These are phyloP conservation scores for Andrena bucephala DNA, from an alignment of 2,888 invertebrate genomes.

Conservation along the genomic window DNA sequence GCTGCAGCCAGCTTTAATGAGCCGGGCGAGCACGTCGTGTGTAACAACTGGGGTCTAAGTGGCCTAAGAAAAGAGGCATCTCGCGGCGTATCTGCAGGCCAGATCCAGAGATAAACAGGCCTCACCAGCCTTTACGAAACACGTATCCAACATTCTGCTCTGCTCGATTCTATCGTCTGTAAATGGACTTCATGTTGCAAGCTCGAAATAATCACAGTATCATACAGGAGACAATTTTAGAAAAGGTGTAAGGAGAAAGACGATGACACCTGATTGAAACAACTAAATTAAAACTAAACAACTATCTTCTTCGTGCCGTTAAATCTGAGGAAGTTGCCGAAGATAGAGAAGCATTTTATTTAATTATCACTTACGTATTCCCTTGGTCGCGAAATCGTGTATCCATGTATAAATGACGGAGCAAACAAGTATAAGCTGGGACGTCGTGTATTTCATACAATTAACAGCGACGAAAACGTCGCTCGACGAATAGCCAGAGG, in stretches of 20 bases:
- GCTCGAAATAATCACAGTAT: too few species aligned
- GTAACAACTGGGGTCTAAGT: slow-evolving; percentile 63
- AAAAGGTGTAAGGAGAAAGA: too few species aligned
- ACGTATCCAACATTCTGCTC: slow-evolving; percentile 20
- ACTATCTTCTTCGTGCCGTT: too few species aligned
- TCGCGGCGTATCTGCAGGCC: slow-evolving; percentile 56
- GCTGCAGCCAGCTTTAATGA: slow-evolving; percentile 66
- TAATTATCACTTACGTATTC: too few species aligned
- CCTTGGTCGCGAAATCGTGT: too few species aligned
- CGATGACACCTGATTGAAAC: too few species aligned
- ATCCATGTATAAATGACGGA: too few species aligned
- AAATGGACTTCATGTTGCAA: neutral
- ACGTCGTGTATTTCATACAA: neutral
- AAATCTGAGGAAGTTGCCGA: too few species aligned
- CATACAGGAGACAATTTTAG: too few species aligned
- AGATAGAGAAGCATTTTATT: too few species aligned
- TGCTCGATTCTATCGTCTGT: slow-evolving; percentile 1
- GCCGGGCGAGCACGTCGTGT: slow-evolving; percentile 60
- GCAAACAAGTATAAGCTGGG: neutral
- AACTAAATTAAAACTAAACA: too few species aligned
- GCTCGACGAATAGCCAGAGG: neutral
- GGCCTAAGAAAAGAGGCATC: slow-evolving; percentile 55
- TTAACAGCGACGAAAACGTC: slow-evolving; percentile 7
- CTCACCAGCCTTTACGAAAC: slow-evolving; percentile 26
- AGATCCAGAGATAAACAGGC: slow-evolving; percentile 57